Base-by-base conservation (phyloP, 2,888 invertebrate genomes). In the Oxycera nigricornis region DNA sequence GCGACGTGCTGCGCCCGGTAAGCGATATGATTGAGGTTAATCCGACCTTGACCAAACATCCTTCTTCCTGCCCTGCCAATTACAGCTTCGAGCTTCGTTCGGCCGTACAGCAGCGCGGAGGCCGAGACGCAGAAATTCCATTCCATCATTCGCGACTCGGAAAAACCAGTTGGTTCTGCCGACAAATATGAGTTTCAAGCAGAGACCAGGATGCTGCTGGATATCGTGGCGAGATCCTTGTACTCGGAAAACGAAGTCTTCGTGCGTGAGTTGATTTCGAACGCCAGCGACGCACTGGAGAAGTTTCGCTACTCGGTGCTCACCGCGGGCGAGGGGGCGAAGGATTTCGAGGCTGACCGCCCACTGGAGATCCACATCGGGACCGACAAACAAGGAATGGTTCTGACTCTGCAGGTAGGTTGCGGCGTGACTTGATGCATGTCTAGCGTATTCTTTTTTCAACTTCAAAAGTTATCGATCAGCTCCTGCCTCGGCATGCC, bases 231-330 rank as follows among this genome's bases (percentile, higher is more conserved):
- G 0, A 92, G 95, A 82, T 98, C 98, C 0, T 87, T 98, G 41
- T 98, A 98, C 86, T 98, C 98, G 0, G 97, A 98, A 80, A 97
- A 97, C 86, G 98, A 98, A 88, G 97, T 98, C 7, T 98, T 98
- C 83, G 91, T 98, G 11, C 89, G 98, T 78, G 98, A 98, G 84
- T 86, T 98, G 46, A 95, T 98, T 78, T 98, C 98, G 0, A 98
- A 98, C 87, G 94, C 97, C 0, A 97, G 96, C 84, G 98, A 98
- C 89, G 98, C 98, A 14, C 86, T 98, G 76, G 98, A 98, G 84
- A 98, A 98, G 84, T 91, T 97, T 78, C 88, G 97, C 1, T 97
- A 96, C 81, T 82, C 92, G 14, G 89, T 91, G 17, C 82, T 85
- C n/a, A 80, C 83, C 1, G 87, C 88, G 2, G 86, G 86, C 9